phyloP scores from a whole-genome alignment of 2,113 vertebrate species.

The Anoura caudifer region DNA sequence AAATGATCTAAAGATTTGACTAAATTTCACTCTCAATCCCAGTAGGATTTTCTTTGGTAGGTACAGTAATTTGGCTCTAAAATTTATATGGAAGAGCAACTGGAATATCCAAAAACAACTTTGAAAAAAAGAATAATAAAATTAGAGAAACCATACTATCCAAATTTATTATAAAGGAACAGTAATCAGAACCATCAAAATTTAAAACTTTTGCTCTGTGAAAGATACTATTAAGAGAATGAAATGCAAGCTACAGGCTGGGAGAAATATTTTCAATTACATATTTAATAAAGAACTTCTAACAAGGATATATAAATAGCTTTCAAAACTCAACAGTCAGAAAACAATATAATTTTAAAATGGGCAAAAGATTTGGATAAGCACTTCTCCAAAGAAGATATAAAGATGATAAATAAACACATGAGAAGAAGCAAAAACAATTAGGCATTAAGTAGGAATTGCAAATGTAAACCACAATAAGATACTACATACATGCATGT shows the following conservation, averaged over 20 bases:
- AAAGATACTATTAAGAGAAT: neutral
- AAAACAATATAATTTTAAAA: neutral
- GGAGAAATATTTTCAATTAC: neutral
- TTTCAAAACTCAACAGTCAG: neutral
- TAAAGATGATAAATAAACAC: neutral
- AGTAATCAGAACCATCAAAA: slow-evolving; percentile 3
- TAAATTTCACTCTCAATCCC: neutral
- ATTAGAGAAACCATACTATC: neutral
- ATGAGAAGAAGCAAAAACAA: neutral
- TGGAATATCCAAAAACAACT: neutral
- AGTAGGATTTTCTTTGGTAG: neutral
- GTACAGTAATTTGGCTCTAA: neutral
- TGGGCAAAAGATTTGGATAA: neutral
- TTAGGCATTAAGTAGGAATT: neutral
- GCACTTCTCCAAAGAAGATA: neutral
- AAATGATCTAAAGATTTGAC: slow-evolving; percentile 27
- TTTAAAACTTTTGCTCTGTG: neutral
- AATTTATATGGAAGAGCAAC: neutral
- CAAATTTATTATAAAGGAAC: slow-evolving; percentile 15
- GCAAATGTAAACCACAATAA: neutral
- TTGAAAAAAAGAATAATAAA: slow-evolving; percentile 23
- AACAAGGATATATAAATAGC: neutral
- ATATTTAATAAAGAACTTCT: neutral
- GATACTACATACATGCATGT: neutral
- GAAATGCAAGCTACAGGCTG: neutral